Base-by-base conservation (phyloP, 2,888 invertebrate genomes). In the Melanchra persicariae region DNA sequence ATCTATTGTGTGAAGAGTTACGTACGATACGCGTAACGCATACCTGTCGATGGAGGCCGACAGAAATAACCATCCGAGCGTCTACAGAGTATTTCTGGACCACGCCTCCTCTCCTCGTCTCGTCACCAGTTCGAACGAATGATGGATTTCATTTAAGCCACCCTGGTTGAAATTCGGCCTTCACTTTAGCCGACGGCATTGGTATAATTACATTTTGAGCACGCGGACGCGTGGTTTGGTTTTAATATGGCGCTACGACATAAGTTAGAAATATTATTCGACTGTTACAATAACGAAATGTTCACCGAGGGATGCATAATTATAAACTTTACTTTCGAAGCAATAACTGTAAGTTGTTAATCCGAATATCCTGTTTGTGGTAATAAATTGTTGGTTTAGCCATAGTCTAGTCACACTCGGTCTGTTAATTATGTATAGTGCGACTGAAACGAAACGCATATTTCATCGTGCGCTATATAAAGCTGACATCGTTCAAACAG, bases 1-100 rank as follows among this genome's bases (percentile, higher is more conserved):
- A 80, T 78, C 80, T 78, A 87, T 86, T 85, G 83, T 85, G 78
- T 82, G 81, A 74, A 79, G 79, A 82, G 87, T 88, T 87, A 87
- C 87, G 87, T 85, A 82, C 61, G 75, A 62, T 74, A 75, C 57
- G 68, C 60, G 51, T 71, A 81, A 89, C 88, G 86, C 87, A 90
- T 93, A 93, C 91, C 93, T 93, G 93, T 89, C 93, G 91, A 93
- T 92, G 86, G 89, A 91, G 83, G 70, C 77, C 85, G 88, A 90
- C 90, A 84, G 88, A 94, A 94, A 93, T 93, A 93, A 79, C 89
- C 73, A 83, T 85, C 79, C 80, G 87, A 85, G 81, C 86, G 89
- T 81, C 83, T 85, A 83, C 70, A 40, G 86, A 72, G 87, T 93
- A 93, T 93, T 93, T 93, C 85, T 89, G 90, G 86, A 86, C 81